These are phyloP conservation scores for Cephus rjabovi DNA, from an alignment of 2,888 invertebrate genomes.

Conservation along the genomic window DNA sequence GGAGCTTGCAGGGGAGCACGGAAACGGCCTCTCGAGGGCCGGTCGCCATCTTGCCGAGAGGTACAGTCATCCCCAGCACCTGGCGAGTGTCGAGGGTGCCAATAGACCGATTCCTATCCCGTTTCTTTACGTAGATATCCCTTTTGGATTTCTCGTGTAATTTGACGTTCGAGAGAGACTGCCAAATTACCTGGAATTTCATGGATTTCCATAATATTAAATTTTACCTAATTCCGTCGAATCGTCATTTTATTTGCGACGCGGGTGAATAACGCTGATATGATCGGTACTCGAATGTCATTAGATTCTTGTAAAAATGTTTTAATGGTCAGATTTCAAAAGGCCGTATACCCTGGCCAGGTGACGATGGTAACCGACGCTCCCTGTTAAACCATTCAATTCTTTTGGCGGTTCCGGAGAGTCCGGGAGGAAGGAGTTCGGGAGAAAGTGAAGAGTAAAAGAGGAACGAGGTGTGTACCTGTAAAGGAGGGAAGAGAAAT, in stretches of 20 bases:
- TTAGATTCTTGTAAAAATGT: background rate
- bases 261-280: background rate
- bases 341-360: background rate
- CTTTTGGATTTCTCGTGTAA: constrained; percentile 27
- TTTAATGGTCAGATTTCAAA: constrained; percentile 36
- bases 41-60: constrained; percentile 63
- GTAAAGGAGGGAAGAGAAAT: background rate
- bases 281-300: background rate
- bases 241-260: background rate
- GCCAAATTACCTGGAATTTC: background rate
- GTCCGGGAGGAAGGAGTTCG: constrained; percentile 21
- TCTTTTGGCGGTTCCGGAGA: constrained; percentile 32
- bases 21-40: constrained; percentile 59
- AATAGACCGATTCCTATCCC: constrained; percentile 13
- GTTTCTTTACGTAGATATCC: background rate
- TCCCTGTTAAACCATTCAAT: constrained; percentile 35
- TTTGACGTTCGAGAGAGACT: constrained; percentile 22
- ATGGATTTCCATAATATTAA: background rate
- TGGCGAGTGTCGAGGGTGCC: constrained; percentile 19
- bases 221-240: background rate
- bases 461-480: background rate
- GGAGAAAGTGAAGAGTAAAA: background rate
- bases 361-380: background rate
- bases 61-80: constrained; percentile 58
- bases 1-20: constrained; percentile 38